These are phyloP conservation scores for Serrognathus titanus DNA, from an alignment of 2,888 invertebrate genomes.

Conservation along the genomic window DNA sequence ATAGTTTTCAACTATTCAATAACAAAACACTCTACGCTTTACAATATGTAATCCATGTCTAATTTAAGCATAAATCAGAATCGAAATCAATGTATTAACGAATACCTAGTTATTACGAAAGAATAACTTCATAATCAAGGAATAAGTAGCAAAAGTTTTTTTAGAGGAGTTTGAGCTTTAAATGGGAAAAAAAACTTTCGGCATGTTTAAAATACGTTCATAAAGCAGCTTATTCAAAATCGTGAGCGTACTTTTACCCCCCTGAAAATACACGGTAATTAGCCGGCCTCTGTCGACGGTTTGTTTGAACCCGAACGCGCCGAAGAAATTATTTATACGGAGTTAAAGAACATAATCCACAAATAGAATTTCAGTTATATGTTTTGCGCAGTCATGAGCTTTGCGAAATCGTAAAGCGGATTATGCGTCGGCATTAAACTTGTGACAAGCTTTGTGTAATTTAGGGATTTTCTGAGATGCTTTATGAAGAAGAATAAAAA, in stretches of 20 bases:
- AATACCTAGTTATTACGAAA: too few relatives aligned
- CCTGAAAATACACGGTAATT: slow-evolving; percentile 22
- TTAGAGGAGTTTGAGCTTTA: background rate
- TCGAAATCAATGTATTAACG: too few relatives aligned
- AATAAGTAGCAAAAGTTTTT: too few relatives aligned
- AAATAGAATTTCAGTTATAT: slow-evolving; percentile 35
- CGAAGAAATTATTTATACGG: slow-evolving; percentile 33
- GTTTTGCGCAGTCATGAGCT: slow-evolving; percentile 32
- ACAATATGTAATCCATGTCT: too few relatives aligned
- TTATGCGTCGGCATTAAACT: slow-evolving; percentile 32
- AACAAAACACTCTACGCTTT: too few relatives aligned
- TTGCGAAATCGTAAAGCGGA: slow-evolving; percentile 33
- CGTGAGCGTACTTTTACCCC: slow-evolving; percentile 1
- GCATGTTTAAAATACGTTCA: background rate
- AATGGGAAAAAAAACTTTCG: background rate
- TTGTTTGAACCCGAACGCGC: slow-evolving; percentile 25
- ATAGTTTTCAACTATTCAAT: too few relatives aligned
- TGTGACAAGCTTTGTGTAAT: slow-evolving; percentile 30
- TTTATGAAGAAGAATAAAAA: too few relatives aligned
- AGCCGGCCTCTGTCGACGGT: slow-evolving; percentile 22
- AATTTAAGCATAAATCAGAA: too few relatives aligned
- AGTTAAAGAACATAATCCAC: slow-evolving; percentile 33
- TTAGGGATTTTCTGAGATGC: slow-evolving; percentile 18
- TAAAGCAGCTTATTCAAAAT: slow-evolving; percentile 1
- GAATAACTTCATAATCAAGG: too few relatives aligned